phyloP scores from a whole-genome alignment of 2,797 vertebrate genomes.

The Pseudochromis fuscus region DNA sequence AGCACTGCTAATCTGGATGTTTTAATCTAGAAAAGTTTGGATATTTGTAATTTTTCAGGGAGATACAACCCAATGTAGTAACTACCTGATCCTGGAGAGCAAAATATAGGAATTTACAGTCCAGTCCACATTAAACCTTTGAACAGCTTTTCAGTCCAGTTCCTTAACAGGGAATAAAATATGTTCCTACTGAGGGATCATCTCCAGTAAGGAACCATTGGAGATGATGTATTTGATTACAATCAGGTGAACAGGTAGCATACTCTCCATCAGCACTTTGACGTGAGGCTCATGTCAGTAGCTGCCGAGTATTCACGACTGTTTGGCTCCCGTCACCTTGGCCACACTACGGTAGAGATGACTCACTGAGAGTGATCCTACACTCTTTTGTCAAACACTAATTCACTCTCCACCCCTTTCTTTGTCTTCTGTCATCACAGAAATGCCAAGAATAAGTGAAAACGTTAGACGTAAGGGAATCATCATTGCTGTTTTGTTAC shows the following conservation, averaged over 20 bases:
- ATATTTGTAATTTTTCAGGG: no score
- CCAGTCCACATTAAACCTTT: no score
- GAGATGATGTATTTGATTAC: neutral
- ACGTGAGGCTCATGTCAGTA: conserved; percentile 36
- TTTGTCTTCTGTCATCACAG: conserved; percentile 49
- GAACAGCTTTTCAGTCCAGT: neutral
- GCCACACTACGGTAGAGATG: conserved; percentile 28
- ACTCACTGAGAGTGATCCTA: conserved; percentile 40
- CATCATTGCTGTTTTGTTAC: conserved; percentile 66
- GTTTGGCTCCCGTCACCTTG: conserved; percentile 45
- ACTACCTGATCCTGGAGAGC: no score
- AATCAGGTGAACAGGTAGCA: neutral
- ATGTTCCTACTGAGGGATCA: no score
- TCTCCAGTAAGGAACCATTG: neutral
- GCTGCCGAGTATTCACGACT: conserved; percentile 10
- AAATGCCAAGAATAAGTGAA: conserved; percentile 38
- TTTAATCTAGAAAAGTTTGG: no score
- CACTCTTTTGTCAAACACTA: conserved; percentile 52
- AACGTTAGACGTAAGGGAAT: conserved; percentile 55
- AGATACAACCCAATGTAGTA: no score
- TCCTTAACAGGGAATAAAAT: neutral
- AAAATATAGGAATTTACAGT: no score
- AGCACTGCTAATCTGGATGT: no score
- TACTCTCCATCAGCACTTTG: neutral
- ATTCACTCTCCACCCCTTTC: conserved; percentile 34